These are phyloP conservation scores for Eilema sororculum DNA, from an alignment of 2,888 invertebrate species.

Conservation along the genomic window DNA sequence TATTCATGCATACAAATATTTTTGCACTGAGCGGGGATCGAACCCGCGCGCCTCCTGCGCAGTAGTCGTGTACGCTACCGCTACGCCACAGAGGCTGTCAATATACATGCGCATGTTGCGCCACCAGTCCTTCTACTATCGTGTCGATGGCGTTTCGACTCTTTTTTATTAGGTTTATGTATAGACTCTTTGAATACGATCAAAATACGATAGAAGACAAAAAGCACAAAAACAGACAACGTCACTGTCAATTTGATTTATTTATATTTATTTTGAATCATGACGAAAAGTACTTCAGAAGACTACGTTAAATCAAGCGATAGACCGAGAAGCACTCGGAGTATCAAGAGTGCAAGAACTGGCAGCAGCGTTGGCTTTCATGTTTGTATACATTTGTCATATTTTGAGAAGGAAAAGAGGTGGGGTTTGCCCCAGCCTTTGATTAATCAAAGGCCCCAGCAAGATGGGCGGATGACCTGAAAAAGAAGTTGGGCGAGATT, in stretches of 20 bases:
- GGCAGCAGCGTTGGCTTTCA: constrained; percentile 48
- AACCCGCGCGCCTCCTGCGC: too few relatives aligned
- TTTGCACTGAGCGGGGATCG: too few relatives aligned
- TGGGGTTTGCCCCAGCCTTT: too few relatives aligned
- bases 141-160: too few relatives aligned
- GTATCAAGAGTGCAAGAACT: constrained; percentile 55
- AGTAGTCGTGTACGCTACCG: too few relatives aligned
- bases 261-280: constrained; percentile 32
- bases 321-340: constrained; percentile 61
- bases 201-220: neutral
- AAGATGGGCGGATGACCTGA: too few relatives aligned
- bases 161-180: neutral
- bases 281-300: constrained; percentile 63
- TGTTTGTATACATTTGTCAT: constrained; percentile 16
- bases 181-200: neutral
- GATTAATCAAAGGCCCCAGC: too few relatives aligned
- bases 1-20: too few relatives aligned
- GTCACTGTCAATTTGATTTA: constrained; percentile 15
- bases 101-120: too few relatives aligned
- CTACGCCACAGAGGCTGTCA: too few relatives aligned
- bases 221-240: neutral
- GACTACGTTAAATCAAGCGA: constrained; percentile 62
- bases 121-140: too few relatives aligned
- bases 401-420: neutral
- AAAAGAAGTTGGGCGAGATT: too few relatives aligned